Evolutionary conservation across 2,888 invertebrate genomes (phyloP), one percentile per base, ranked within the genome.

Genomic region (Eupithecia exiguata): DNA sequence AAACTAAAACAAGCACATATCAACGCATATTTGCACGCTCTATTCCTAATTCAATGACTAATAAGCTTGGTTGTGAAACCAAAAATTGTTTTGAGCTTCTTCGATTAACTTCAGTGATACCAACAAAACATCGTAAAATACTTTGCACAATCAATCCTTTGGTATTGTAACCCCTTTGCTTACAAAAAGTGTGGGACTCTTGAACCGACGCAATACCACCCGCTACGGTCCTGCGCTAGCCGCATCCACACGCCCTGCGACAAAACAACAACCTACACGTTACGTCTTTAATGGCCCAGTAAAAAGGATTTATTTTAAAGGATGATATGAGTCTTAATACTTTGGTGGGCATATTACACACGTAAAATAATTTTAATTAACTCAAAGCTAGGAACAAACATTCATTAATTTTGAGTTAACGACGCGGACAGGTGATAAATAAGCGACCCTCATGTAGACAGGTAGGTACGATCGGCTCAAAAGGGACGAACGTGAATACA

Each of bases 401-500:
- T 66, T 66, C 25, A 66, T 43, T 43, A 66, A 66, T 43, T 66
- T 66, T 66, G 63, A 66, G 66, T 66, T 66, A 21, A 40, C 40
- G 40, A 66, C 40, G 6, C 1, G 40, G 66, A 66, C 25, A 43
- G 40, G 40, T 66, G 40, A 66, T 66, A 66, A 25, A 66, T 65
- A 66, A 40, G 40, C 16, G 14, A 65, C 69, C 66, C 25, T 46
- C 65, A 61, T 70, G n/a, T n/a, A n/a, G n/a, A 46, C 61, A 67
- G 0, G n/a, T 71, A 36, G 43, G 63, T n/a, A 25, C 69, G 25
- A 70, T 74, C 61, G 58, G 61, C 66, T 67, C 40, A 67, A 43
- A 65, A 70, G 73, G 74, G 77, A 79, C 71, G 86, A 84, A 85
- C 84, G 81, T 83, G 83, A 84, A 84, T 84, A 82, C 80, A 81